phyloP scores from a whole-genome alignment of 2,113 vertebrate species.

The Numenius arquata region DNA sequence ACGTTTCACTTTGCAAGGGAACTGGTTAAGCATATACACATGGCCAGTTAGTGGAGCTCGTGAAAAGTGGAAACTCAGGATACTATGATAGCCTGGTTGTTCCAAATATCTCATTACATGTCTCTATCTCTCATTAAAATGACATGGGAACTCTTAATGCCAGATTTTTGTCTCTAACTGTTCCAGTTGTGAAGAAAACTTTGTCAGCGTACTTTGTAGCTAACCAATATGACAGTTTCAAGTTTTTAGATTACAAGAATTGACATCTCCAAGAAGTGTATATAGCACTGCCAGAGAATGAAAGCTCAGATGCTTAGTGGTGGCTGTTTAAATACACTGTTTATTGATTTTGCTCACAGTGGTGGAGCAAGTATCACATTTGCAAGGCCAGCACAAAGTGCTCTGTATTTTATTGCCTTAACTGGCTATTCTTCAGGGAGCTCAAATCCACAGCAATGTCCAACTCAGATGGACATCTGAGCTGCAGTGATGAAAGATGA shows the following conservation, averaged over 20 bases:
- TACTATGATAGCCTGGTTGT: not conserved
- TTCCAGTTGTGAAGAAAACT: not conserved
- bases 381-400: not conserved
- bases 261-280: not conserved
- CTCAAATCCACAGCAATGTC: not conserved
- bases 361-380: not conserved
- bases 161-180: not conserved
- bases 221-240: not conserved
- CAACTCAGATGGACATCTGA: not conserved
- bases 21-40: not conserved
- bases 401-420: not conserved
- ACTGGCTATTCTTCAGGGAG: not conserved
- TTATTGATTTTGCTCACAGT: not conserved
- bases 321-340: not conserved
- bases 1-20: not conserved
- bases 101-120: not conserved
- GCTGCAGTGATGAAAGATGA: not conserved
- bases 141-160: not conserved
- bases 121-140: not conserved
- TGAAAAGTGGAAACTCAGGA: not conserved
- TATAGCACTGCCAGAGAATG: not conserved
- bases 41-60: not conserved
- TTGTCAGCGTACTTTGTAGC: not conserved
- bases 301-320: not conserved
- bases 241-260: not conserved